Conservation (phyloP, 2,797 vertebrate species). For the Enteromius paludinosus region DNA sequence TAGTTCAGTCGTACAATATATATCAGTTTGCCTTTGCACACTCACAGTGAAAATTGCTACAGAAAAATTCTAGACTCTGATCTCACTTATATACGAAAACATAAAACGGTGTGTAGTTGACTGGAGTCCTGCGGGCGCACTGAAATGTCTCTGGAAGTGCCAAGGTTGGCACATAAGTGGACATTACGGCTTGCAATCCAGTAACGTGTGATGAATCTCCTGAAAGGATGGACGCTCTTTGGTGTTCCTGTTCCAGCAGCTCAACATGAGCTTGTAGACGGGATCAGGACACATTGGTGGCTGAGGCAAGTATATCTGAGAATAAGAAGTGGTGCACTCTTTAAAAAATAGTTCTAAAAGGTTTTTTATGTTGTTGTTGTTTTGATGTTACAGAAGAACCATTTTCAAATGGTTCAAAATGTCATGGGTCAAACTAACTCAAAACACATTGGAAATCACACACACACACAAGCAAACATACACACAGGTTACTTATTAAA, state of each 20-base stretch:
- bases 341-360: neutral
- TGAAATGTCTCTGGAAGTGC: constrained; percentile 62
- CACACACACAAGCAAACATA: neutral
- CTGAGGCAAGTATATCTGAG: constrained; percentile 93
- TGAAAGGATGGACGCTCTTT: constrained; percentile 94
- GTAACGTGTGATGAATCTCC: constrained; percentile 88
- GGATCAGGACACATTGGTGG: constrained; percentile 90
- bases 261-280: constrained; percentile 97
- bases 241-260: constrained; percentile 95
- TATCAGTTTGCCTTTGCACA: constrained; percentile 38
- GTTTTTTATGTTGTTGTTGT: neutral
- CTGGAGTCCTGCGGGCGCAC: constrained; percentile 64
- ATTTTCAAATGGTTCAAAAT: too few relatives aligned
- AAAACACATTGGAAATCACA: neutral
- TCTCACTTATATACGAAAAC: constrained; percentile 38
- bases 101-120: constrained; percentile 52
- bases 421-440: neutral
- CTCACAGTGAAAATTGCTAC: constrained; percentile 33
- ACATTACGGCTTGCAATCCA: constrained; percentile 77
- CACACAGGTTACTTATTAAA: too few relatives aligned
- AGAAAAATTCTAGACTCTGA: constrained; percentile 38
- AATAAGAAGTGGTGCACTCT: neutral
- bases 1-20: constrained; percentile 18
- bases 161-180: constrained; percentile 24
- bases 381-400: too few relatives aligned